phyloP scores from a whole-genome alignment of 1,140 invertebrate genomes.

The Drosophila santomea region DNA sequence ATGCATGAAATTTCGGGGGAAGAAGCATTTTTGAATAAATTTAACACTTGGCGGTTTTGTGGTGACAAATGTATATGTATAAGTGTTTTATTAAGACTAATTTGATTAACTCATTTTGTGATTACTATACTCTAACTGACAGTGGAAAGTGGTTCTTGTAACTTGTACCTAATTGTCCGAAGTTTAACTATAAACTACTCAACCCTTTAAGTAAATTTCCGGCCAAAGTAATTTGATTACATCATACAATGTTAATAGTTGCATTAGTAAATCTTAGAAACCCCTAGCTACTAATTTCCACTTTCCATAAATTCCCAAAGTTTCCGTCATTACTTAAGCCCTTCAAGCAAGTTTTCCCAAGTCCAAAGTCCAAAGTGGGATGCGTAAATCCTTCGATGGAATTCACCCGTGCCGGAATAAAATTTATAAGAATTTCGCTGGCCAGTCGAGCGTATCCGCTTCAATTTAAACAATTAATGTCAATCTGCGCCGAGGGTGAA shows the following conservation, averaged over 20 bases:
- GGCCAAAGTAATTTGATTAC: neutral
- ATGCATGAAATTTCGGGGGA: constrained; percentile 1
- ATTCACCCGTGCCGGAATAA: neutral
- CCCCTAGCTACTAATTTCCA: neutral
- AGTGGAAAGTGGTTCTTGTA: too few relatives aligned
- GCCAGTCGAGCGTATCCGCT: constrained; percentile 21
- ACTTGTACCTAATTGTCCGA: neutral
- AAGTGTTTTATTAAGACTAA: too few relatives aligned
- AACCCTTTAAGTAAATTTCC: neutral
- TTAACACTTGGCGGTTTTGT: constrained; percentile 12
- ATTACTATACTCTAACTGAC: too few relatives aligned
- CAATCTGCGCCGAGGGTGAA: constrained; percentile 56
- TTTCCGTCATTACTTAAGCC: constrained; percentile 17
- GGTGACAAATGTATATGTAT: constrained; percentile 10
- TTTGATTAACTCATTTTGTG: too few relatives aligned
- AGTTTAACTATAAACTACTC: neutral
- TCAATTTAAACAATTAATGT: constrained; percentile 80
- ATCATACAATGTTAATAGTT: neutral
- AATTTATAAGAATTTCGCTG: constrained; percentile 33
- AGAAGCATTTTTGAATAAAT: constrained; percentile 29
- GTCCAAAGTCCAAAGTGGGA: neutral
- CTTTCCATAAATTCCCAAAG: neutral
- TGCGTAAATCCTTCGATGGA: constrained; percentile 32
- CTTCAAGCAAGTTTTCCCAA: constrained; percentile 18
- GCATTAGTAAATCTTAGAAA: neutral